Evolutionary conservation across 2,888 invertebrate genomes (phyloP), one percentile per base, ranked within the genome.

Genomic region (Mesorhabditis spiculigera): DNA sequence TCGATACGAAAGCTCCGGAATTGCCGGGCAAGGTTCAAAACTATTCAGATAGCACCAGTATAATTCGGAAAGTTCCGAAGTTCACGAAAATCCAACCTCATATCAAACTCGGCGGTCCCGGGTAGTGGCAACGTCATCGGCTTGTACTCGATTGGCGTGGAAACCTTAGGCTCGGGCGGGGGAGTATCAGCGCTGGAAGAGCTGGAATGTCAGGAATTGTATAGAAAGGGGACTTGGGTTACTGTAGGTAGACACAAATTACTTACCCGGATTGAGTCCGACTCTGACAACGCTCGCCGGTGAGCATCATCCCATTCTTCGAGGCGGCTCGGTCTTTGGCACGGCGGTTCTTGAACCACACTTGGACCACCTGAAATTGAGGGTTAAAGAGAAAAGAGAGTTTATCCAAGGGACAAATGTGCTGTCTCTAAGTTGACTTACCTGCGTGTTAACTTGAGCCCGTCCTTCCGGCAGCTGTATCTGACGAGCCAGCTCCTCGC

Each of bases 261-360:
- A 66, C 65, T 45, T 68, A 75, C 68, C 71, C 62, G 41, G 73
- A 74, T 28, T 74, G 68, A 5, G 69, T 68, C 6, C 74, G 63
- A 8, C 62, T 65, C 28, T 28, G 28, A 5, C 65, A 66, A 5
- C 41, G 13, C 43, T 68, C 10, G 5, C 68, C 74, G 41, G 58
- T 69, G 6, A 68, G 45, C 69, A 77, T 80, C 64, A 77, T 79
- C 16, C 75, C 73, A 63, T 75, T 28, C 28, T 28, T 28, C 28
- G 28, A 28, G 28, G 28, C 28, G 28, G 28, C 75, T 13, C 81
- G 69, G 13, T 77, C 75, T 65, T 82, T 82, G 43, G 82, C 82
- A 44, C 81, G 73, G 0, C 82, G 77, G 61, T 82, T 82, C 68
- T 82, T 82, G 74, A 82, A 82, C 82, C 82, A 82, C 4, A 82